Percentiles rank a stretch among this genome's conserved stretches.
These are phyloP conservation scores for Melospiza georgiana DNA, from an alignment of 2,113 vertebrate species.

Conservation along the genomic window DNA sequence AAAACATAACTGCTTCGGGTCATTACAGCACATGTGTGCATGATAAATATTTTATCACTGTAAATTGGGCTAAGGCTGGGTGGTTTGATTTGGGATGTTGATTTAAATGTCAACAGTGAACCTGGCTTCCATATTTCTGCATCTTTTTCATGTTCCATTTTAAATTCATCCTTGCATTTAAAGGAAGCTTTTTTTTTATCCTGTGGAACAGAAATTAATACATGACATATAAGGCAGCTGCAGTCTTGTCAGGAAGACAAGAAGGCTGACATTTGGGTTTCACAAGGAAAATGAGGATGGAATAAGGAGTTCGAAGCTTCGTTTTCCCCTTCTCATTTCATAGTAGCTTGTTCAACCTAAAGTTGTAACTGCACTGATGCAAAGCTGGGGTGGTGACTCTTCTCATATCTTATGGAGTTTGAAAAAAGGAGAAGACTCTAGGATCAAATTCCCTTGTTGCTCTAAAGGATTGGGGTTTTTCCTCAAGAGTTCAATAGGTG, in stretches of 20 bases:
- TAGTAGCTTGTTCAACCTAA: background rate
- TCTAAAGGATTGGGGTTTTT: background rate
- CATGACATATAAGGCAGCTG: background rate
- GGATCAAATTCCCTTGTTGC: background rate
- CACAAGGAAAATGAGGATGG: background rate
- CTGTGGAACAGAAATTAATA: background rate
- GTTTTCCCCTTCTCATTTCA: background rate
- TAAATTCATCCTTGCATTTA: background rate
- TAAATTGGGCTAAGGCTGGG: background rate
- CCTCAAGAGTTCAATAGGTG: background rate
- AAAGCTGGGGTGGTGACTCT: background rate
- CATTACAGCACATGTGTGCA: background rate
- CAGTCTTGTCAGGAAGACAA: background rate
- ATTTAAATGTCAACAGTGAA: background rate
- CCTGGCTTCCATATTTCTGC: background rate
- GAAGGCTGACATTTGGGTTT: background rate
- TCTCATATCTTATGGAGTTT: background rate
- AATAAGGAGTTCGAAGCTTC: background rate
- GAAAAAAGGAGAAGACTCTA: background rate
- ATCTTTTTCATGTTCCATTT: background rate
- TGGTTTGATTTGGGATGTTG: background rate
- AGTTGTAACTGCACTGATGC: background rate
- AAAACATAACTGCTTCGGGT: constrained; percentile 7
- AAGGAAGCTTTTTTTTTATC: background rate
- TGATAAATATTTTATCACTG: background rate